Evolutionary conservation across 2,113 vertebrate genomes (phyloP).

Genomic region (Chamaetylas fuelleborni): DNA sequence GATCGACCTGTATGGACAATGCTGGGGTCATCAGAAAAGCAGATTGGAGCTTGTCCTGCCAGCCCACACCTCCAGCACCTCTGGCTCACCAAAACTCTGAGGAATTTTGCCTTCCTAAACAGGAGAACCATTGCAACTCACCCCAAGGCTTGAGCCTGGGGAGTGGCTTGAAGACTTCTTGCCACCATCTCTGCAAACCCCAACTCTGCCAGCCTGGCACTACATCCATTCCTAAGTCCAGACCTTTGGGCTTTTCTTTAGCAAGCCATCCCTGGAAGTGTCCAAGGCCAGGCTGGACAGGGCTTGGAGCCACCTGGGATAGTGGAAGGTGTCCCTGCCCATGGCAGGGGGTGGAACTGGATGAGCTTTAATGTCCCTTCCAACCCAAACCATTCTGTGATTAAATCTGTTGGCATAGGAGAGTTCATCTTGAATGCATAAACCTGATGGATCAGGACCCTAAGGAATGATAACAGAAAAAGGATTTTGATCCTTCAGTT

Average conservation of each 20-base stretch:
- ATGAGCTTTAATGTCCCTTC: background rate
- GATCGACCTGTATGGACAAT: background rate
- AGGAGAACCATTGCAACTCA: background rate
- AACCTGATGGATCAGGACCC: background rate
- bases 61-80: background rate
- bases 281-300: background rate
- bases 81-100: background rate
- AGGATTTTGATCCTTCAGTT: background rate
- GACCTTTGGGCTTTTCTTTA: background rate
- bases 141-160: background rate
- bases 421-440: background rate
- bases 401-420: background rate
- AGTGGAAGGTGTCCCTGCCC: background rate
- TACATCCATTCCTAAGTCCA: background rate
- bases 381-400: background rate
- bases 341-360: background rate
- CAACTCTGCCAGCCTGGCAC: background rate
- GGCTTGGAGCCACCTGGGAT: background rate
- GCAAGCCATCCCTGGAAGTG: background rate
- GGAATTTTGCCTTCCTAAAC: background rate
- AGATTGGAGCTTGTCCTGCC: background rate
- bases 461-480: background rate
- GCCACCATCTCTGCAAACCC: background rate
- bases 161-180: background rate
- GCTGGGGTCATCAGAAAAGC: background rate